These are phyloP conservation scores for Helicoverpa armigera DNA, from an alignment of 1,140 invertebrate species.

Conservation along the genomic window DNA sequence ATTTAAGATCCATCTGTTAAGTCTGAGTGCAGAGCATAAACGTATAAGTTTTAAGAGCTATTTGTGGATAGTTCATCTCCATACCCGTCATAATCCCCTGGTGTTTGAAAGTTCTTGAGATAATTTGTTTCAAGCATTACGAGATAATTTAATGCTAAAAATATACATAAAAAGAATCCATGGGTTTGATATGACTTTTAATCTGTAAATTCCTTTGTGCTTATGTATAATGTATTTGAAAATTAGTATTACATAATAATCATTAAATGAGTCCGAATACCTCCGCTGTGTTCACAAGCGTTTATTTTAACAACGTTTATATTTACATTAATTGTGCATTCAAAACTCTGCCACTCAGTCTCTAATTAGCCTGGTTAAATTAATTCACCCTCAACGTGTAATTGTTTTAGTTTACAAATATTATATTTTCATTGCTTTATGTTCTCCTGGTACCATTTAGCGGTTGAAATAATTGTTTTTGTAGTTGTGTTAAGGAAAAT, in stretches of 20 bases:
- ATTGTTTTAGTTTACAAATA: slow-evolving; percentile 29
- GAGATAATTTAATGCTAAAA: neutral
- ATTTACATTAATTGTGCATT: slow-evolving; percentile 23
- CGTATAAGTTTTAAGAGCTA: neutral
- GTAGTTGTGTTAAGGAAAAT: too few species aligned
- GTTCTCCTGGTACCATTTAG: slow-evolving; percentile 6
- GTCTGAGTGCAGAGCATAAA: neutral
- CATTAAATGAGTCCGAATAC: neutral
- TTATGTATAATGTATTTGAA: too few species aligned
- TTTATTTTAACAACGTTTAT: slow-evolving; percentile 14
- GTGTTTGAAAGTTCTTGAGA: too few species aligned
- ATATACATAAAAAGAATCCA: neutral
- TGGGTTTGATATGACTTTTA: neutral
- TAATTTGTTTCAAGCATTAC: neutral
- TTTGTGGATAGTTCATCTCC: slow-evolving; percentile 5
- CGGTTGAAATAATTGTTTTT: neutral
- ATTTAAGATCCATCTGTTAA: neutral
- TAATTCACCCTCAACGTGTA: slow-evolving; percentile 27
- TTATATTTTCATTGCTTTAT: slow-evolving; percentile 8
- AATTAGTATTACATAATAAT: neutral
- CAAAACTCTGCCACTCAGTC: slow-evolving; percentile 20
- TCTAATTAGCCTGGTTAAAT: slow-evolving; percentile 26
- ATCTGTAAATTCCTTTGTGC: too few species aligned
- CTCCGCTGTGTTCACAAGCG: neutral
- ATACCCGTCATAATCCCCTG: neutral